Base-by-base conservation (phyloP, 2,113 vertebrate genomes). In the Sigmodon hispidus region DNA sequence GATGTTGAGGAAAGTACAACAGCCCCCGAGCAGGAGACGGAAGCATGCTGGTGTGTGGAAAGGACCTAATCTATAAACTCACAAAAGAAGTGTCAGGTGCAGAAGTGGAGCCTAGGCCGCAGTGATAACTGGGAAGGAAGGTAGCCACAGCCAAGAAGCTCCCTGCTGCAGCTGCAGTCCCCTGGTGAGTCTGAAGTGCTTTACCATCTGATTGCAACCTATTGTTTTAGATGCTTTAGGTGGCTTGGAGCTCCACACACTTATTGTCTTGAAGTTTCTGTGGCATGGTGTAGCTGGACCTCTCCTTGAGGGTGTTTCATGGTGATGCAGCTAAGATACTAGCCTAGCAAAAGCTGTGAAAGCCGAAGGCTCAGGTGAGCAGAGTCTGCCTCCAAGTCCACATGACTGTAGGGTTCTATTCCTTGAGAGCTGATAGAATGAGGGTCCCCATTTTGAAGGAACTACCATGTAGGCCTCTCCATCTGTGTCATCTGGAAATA, bases 181-280 rank as follows among this genome's bases (percentile, higher is more conserved):
- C 21, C 29, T 34, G 21, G 43, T 85, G 67, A 29, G 5, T 57
- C 76, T 90, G 45, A 94, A 65, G 40, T 65, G 19, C 69, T 86
- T 79, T 67, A 95, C 87, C 52, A 90, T 76, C 59, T 87, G 31
- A 93, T 40, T 85, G 72, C 57, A 16, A 40, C 50, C 43, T 76
- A 29, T 76, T 87, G 29, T 52, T 87, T 93, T 61, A 79, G 89
- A 87, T 15, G 93, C 55, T 88, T 86, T 86, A n/a, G 55, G 21
- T 59, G 45, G 22, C 40, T 93, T 79, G 77, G 94, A 89, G 83
- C 36, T 50, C 40, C 59, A 63, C 29, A 40, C 17, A 85, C 43
- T 21, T 75, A 73, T 87, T 90, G 76, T 73, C 52, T 85, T 65
- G 67, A 11, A 63, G 10, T 92, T 80, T 87, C 72, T 96, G 11